Percentiles rank a stretch among this genome's conserved stretches.
These are phyloP conservation scores for Rhabdomys pumilio DNA, from an alignment of 2,797 vertebrate genomes.

Conservation along the genomic window DNA sequence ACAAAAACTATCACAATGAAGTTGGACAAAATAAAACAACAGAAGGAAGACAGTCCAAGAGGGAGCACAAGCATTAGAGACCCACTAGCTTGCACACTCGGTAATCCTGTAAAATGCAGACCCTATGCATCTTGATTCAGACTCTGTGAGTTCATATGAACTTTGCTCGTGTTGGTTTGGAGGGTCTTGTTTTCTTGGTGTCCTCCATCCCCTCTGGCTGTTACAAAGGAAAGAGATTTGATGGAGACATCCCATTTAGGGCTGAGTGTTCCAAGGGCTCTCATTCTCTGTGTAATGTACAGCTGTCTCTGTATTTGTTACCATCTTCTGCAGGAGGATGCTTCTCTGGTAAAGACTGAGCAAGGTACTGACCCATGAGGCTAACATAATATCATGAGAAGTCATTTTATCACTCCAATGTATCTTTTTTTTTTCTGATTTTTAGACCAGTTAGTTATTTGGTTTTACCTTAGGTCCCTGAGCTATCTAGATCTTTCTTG, in stretches of 20 bases:
- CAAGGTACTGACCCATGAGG: background rate
- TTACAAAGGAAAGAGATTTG: background rate
- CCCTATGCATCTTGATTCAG: background rate
- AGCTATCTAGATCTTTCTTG: background rate
- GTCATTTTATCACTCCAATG: background rate
- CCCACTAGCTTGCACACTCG: background rate
- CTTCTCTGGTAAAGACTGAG: background rate
- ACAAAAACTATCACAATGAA: background rate
- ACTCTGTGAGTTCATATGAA: too few species aligned
- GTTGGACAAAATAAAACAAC: background rate
- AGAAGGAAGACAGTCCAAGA: background rate
- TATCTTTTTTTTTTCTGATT: background rate
- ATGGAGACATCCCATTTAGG: background rate
- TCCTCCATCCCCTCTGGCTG: too few species aligned
- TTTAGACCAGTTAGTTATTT: background rate
- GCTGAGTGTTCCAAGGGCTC: too few species aligned
- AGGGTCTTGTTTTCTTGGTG: background rate
- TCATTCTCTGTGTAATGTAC: background rate
- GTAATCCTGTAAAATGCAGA: background rate
- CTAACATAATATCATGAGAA: background rate
- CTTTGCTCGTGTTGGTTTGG: background rate
- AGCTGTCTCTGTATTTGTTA: background rate
- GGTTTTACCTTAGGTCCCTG: background rate
- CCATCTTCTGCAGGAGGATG: background rate
- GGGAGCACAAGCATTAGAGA: background rate